phyloP scores from a whole-genome alignment of 2,113 vertebrate species.

The Silurus glanis region DNA sequence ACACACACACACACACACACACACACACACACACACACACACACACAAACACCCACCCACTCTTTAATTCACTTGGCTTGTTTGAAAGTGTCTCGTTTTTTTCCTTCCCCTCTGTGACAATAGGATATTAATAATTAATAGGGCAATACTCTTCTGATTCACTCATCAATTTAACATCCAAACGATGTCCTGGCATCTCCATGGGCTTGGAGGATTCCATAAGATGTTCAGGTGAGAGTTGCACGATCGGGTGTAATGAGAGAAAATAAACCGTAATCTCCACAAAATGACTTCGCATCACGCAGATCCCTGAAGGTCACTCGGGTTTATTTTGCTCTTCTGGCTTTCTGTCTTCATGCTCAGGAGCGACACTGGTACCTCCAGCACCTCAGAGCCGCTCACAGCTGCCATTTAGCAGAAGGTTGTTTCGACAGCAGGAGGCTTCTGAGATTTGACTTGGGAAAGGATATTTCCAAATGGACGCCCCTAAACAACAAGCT shows the following conservation, averaged over 20 bases:
- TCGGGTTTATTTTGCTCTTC: constrained; percentile 20
- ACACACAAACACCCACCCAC: no score
- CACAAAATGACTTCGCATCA: constrained; percentile 58
- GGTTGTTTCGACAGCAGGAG: constrained; percentile 41
- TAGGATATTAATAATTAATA: constrained; percentile 70
- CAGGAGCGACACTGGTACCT: neutral
- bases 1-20: no score
- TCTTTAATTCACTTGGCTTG: constrained; percentile 68
- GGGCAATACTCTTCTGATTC: constrained; percentile 65
- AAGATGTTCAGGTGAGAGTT: constrained; percentile 23
- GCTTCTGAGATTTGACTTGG: constrained; percentile 29
- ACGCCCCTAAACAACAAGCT: neutral
- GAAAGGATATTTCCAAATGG: constrained; percentile 16
- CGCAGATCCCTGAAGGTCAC: constrained; percentile 20
- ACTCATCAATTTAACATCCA: constrained; percentile 70
- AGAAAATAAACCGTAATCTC: constrained; percentile 60
- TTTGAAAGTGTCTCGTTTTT: constrained; percentile 62
- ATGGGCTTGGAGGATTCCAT: constrained; percentile 10
- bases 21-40: no score
- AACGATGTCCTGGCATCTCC: constrained; percentile 56
- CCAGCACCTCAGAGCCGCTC: neutral
- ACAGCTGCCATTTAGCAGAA: constrained; percentile 56
- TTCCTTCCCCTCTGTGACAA: constrained; percentile 55
- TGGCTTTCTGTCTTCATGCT: neutral
- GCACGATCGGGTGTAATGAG: constrained; percentile 56